Percentiles rank a stretch among this genome's conserved stretches.
These are phyloP conservation scores for Caenorhabditis sp. DNA, from an alignment of 2,888 invertebrate species.

Conservation along the genomic window DNA sequence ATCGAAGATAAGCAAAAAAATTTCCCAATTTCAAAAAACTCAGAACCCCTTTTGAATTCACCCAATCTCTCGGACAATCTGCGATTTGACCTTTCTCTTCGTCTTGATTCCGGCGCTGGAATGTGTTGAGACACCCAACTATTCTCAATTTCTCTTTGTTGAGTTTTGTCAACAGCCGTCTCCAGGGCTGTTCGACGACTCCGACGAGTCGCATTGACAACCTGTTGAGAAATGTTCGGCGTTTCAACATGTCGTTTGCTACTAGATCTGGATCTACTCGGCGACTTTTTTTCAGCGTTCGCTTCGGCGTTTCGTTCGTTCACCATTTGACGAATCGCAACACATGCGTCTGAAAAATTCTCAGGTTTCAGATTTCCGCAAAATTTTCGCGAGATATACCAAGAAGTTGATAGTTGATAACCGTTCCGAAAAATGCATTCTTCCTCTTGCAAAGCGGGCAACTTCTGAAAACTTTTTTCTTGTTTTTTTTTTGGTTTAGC, in stretches of 20 bases:
- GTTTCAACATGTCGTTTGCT: slow-evolving; percentile 20
- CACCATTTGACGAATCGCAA: slow-evolving; percentile 21
- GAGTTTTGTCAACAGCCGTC: slow-evolving; percentile 28
- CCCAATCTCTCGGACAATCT: slow-evolving; percentile 39
- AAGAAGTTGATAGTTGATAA: slow-evolving; percentile 39
- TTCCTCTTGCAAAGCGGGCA: slow-evolving; percentile 41
- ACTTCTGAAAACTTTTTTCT: slow-evolving; percentile 12
- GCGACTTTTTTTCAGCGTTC: slow-evolving; percentile 16
- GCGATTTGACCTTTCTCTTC: slow-evolving; percentile 23
- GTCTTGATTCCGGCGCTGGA: slow-evolving; percentile 22
- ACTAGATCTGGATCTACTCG: slow-evolving; percentile 10
- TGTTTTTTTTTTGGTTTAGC: too few species aligned
- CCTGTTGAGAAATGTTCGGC: slow-evolving; percentile 43
- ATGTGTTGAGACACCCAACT: slow-evolving; percentile 42
- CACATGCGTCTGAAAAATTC: slow-evolving; percentile 23
- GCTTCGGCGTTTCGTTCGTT: slow-evolving; percentile 10
- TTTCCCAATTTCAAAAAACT: too few species aligned
- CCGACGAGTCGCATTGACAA: slow-evolving; percentile 36
- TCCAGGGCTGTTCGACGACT: slow-evolving; percentile 28
- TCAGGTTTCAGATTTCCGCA: not conserved
- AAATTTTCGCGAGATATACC: slow-evolving; percentile 8
- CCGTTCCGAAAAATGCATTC: slow-evolving; percentile 41
- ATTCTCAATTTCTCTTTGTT: slow-evolving; percentile 36
- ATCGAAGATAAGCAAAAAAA: too few species aligned
- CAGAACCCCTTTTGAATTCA: not conserved